These are phyloP conservation scores for Eriocheir sinensis DNA, from an alignment of 1,140 invertebrate genomes.

Conservation along the genomic window DNA sequence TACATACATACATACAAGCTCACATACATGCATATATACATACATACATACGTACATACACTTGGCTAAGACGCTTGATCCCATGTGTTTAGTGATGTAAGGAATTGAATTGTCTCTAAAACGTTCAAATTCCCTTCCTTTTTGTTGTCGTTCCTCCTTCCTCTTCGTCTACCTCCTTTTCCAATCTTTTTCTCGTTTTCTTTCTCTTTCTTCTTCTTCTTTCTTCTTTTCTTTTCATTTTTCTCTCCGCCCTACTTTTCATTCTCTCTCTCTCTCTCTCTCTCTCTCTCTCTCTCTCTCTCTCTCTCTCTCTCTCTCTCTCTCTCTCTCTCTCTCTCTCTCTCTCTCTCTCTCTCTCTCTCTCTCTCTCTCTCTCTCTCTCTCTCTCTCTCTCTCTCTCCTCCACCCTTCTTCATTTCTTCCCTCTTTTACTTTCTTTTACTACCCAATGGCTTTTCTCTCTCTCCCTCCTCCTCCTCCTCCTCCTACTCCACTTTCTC, in stretches of 20 bases:
- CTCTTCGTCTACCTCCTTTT: neutral
- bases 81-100: neutral
- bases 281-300: neutral
- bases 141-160: neutral
- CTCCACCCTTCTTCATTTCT: too few species aligned
- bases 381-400: too few species aligned
- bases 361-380: too few species aligned
- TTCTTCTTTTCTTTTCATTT: neutral
- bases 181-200: too few species aligned
- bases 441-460: too few species aligned
- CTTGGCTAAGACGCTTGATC: neutral
- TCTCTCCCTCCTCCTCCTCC: too few species aligned
- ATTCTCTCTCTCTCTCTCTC: neutral
- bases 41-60: constrained; percentile 10
- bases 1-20: neutral
- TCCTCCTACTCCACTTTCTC: too few species aligned
- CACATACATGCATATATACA: neutral
- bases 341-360: neutral
- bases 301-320: neutral
- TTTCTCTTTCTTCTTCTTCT: neutral
- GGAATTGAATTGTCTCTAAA: neutral
- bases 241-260: too few species aligned
- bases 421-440: too few species aligned
- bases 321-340: neutral
- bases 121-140: neutral